These are phyloP conservation scores for Siderastrea siderea DNA, from an alignment of 92 coral and sea anemone genomes.

Conservation along the genomic window DNA sequence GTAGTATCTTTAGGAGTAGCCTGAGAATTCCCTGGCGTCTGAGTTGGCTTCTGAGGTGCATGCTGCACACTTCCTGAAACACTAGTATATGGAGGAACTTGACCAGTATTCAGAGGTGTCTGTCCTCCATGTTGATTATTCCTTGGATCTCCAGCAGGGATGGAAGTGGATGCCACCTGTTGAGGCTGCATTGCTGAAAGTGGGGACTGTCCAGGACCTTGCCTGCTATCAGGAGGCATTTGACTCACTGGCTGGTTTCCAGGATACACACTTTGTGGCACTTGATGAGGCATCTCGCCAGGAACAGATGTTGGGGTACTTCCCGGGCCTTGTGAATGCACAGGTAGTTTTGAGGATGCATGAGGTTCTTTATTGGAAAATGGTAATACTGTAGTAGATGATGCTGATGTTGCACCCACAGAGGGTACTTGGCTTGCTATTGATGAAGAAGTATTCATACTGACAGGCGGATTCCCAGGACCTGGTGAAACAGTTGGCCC, in stretches of 20 bases:
- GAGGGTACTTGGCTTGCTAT: not conserved
- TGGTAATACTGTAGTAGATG: slow-evolving; percentile 15
- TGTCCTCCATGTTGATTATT: slow-evolving; percentile 15
- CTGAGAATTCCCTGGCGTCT: not conserved
- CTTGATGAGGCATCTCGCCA: slow-evolving; percentile 18
- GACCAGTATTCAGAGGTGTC: slow-evolving; percentile 6
- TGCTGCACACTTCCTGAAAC: not conserved
- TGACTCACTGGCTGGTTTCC: slow-evolving; percentile 3
- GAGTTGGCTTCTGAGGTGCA: slow-evolving; percentile 13
- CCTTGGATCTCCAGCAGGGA: slow-evolving; percentile 31
- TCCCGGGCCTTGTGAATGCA: not conserved
- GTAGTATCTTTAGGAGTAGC: not conserved
- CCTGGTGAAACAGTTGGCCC: not conserved
- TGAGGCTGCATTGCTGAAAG: slow-evolving; percentile 4
- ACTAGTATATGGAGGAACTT: slow-evolving; percentile 25
- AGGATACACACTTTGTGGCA: slow-evolving; percentile 2
- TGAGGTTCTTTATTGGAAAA: not conserved
- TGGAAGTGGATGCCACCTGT: not conserved
- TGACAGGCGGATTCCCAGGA: slow-evolving; percentile 9
- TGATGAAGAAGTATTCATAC: slow-evolving; percentile 10
- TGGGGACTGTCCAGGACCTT: slow-evolving; percentile 6
- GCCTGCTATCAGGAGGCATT: slow-evolving; percentile 18
- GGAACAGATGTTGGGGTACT: not conserved
- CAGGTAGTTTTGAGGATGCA: not conserved
- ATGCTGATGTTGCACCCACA: slow-evolving; percentile 1